Percentiles rank a stretch among this genome's conserved stretches.
Evolutionary conservation across 1,140 invertebrate genomes (phyloP).

Genomic region (Acromyrmex charruanus): DNA sequence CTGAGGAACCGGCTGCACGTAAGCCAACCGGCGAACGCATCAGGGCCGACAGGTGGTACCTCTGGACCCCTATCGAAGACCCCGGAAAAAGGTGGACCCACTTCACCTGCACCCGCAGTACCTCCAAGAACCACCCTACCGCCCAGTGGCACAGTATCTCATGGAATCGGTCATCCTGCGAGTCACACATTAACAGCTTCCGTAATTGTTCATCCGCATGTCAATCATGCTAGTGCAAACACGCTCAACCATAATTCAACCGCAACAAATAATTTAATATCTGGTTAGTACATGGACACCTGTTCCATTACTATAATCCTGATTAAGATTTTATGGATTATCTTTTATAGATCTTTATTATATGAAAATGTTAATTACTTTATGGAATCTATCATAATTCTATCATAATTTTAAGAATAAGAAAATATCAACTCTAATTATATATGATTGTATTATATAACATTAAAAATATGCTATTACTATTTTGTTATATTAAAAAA

Average conservation of each 20-base stretch:
- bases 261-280: slow-evolving; percentile 83
- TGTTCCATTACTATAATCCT: neutral
- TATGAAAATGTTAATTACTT: neutral
- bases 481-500: neutral
- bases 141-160: slow-evolving; percentile 74
- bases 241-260: slow-evolving; percentile 80
- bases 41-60: slow-evolving; percentile 72
- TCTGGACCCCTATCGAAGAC: slow-evolving; percentile 76
- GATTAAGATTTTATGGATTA: neutral
- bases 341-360: neutral
- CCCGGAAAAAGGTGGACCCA: slow-evolving; percentile 75
- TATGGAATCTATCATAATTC: neutral
- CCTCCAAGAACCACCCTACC: slow-evolving; percentile 85
- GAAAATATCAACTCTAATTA: neutral
- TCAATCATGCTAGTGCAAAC: slow-evolving; percentile 80
- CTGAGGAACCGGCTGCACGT: slow-evolving; percentile 94
- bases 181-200: slow-evolving; percentile 84
- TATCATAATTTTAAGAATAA: neutral
- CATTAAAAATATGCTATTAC: neutral
- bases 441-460: neutral
- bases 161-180: slow-evolving; percentile 79
- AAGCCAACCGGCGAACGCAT: slow-evolving; percentile 86
- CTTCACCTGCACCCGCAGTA: slow-evolving; percentile 82
- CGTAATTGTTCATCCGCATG: slow-evolving; percentile 84
- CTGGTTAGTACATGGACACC: slow-evolving; percentile 80